Conservation (phyloP, 2,797 vertebrate species). For the Phoxinus dragarum region DNA sequence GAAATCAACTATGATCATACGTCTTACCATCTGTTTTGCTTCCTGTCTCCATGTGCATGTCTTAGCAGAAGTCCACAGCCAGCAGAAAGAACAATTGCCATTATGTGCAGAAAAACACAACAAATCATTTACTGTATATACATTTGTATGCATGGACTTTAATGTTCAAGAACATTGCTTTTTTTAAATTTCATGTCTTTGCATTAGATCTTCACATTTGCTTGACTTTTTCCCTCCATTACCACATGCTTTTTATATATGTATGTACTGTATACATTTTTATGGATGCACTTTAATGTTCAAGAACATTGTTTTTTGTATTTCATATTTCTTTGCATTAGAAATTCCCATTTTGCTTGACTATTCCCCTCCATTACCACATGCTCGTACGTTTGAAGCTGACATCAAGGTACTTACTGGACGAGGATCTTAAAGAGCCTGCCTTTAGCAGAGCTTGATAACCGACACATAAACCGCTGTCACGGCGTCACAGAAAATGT, state of each 20-base stretch:
- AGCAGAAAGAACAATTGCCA: background rate
- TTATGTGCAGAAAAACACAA: conserved; percentile 19
- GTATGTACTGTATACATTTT: conserved; percentile 13
- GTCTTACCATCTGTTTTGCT: background rate
- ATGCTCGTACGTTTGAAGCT: conserved; percentile 64
- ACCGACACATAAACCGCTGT: conserved; percentile 56
- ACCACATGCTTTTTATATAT: conserved; percentile 47
- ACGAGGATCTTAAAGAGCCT: conserved; percentile 55
- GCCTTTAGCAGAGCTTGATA: conserved; percentile 59
- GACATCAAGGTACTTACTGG: conserved; percentile 56
- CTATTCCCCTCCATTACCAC: conserved; percentile 43
- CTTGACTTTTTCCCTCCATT: conserved; percentile 43
- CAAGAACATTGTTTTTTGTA: conserved; percentile 31
- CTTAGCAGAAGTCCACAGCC: background rate
- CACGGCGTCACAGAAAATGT: conserved; percentile 39
- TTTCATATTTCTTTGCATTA: conserved; percentile 39
- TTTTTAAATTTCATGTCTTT: conserved; percentile 39
- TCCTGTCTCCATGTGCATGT: background rate
- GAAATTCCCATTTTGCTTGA: conserved; percentile 50
- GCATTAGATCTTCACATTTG: conserved; percentile 44
- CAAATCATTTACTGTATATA: conserved; percentile 13
- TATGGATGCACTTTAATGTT: conserved; percentile 31
- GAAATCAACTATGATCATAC: background rate
- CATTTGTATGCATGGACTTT: conserved; percentile 25
- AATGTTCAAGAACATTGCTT: conserved; percentile 27